These are phyloP conservation scores for Bovichtus diacanthus DNA, from an alignment of 2,797 vertebrate species.

Conservation along the genomic window DNA sequence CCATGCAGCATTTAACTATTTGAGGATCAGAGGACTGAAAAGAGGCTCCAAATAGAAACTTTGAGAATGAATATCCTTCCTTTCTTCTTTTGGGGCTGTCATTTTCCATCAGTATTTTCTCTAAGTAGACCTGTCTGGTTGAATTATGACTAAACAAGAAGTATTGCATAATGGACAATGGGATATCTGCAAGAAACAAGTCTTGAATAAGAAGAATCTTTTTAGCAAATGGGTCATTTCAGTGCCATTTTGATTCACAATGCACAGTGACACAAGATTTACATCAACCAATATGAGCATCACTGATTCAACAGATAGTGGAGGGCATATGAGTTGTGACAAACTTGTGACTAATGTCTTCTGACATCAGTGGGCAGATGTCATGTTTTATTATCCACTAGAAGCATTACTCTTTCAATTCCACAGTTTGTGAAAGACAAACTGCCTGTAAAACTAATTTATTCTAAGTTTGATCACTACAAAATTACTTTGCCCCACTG, in stretches of 20 bases:
- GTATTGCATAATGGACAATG: slow-evolving; percentile 22
- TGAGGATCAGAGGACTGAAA: slow-evolving; percentile 59
- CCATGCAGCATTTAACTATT: slow-evolving; percentile 83
- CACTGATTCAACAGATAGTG: slow-evolving; percentile 70
- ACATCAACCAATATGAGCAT: slow-evolving; percentile 7
- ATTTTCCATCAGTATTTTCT: slow-evolving; percentile 27
- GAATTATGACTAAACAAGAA: slow-evolving; percentile 38
- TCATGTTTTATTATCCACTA: slow-evolving; percentile 69
- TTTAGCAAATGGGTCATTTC: slow-evolving; percentile 24
- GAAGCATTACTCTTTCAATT: slow-evolving; percentile 37
- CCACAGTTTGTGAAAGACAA: slow-evolving; percentile 53
- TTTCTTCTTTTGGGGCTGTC: neutral
- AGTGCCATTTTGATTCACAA: slow-evolving; percentile 25
- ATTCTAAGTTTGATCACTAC: slow-evolving; percentile 43
- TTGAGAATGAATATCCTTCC: slow-evolving; percentile 30
- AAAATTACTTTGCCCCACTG: slow-evolving; percentile 21
- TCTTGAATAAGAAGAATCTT: slow-evolving; percentile 8
- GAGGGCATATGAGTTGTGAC: slow-evolving; percentile 65
- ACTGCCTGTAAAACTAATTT: slow-evolving; percentile 41
- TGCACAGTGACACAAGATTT: slow-evolving; percentile 14
- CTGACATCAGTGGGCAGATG: slow-evolving; percentile 70
- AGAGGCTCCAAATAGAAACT: slow-evolving; percentile 58
- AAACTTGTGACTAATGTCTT: slow-evolving; percentile 73
- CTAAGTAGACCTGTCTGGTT: slow-evolving; percentile 13
- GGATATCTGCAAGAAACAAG: slow-evolving; percentile 27